Evolutionary conservation across 2,113 vertebrate genomes (phyloP).

Genomic region (Thamnophis sirtalis): DNA sequence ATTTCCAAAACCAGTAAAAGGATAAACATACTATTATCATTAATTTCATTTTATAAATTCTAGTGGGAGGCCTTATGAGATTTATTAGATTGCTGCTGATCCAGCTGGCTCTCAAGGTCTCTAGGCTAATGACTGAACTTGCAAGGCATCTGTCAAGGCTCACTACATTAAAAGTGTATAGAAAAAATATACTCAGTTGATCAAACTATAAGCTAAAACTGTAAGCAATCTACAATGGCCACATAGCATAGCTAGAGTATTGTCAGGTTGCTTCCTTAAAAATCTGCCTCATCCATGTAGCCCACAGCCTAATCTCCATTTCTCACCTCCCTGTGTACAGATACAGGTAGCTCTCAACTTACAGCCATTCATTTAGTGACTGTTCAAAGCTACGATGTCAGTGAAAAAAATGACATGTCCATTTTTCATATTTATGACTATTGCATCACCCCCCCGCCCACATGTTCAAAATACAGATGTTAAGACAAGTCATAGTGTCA

Average conservation of each 20-base stretch:
- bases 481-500: not conserved
- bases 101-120: slow-evolving; percentile 58
- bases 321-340: not conserved
- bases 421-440: not conserved
- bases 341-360: not conserved
- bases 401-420: not conserved
- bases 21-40: slow-evolving; percentile 38
- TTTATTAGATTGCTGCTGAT: slow-evolving; percentile 53
- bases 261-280: not conserved
- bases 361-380: not conserved
- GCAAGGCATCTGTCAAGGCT: slow-evolving; percentile 50
- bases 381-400: not conserved
- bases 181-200: slow-evolving; percentile 14
- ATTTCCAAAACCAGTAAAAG: slow-evolving; percentile 17
- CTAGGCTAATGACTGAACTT: slow-evolving; percentile 42
- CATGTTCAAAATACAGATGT: not conserved
- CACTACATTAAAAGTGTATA: not conserved
- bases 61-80: slow-evolving; percentile 36
- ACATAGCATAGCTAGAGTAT: slow-evolving; percentile 4
- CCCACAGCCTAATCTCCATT: not conserved
- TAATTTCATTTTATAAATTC: slow-evolving; percentile 42
- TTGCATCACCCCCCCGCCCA: not conserved
- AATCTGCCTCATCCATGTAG: not conserved
- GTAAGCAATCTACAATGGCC: not conserved
- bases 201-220: slow-evolving; percentile 20